Conservation (phyloP, 2,888 invertebrate species). For the Ommatoiulus sabulosus region DNA sequence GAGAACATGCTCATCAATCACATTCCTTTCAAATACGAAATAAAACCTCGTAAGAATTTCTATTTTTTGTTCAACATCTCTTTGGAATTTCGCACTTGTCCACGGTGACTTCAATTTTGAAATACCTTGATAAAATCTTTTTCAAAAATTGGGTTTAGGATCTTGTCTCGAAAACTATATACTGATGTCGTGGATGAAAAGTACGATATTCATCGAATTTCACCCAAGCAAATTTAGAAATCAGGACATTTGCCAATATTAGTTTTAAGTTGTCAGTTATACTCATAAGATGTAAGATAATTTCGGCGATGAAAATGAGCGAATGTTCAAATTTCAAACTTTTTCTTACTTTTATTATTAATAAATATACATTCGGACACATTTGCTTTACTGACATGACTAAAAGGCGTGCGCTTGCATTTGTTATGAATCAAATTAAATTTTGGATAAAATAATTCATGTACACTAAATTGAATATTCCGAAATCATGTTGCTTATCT, state of each 20-base stretch:
- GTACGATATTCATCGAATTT: background rate
- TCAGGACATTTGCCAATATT: background rate
- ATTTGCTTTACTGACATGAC: too few species aligned
- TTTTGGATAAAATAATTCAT: too few species aligned
- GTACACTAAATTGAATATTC: too few species aligned
- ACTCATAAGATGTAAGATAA: too few species aligned
- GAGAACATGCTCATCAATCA: constrained; percentile 47
- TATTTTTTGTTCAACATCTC: background rate
- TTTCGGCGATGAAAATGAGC: too few species aligned
- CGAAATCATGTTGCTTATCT: too few species aligned
- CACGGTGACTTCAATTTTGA: background rate
- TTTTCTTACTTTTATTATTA: too few species aligned
- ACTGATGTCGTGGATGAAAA: background rate
- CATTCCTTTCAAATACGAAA: constrained; percentile 35
- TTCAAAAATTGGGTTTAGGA: background rate
- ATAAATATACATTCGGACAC: too few species aligned
- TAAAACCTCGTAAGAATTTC: background rate
- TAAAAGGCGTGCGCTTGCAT: too few species aligned
- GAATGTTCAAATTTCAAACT: too few species aligned
- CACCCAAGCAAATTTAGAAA: background rate
- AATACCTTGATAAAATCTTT: background rate
- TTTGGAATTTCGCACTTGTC: background rate
- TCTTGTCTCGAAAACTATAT: background rate
- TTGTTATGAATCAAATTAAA: too few species aligned
- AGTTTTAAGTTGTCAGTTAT: too few species aligned